Base-by-base conservation (phyloP, 2,113 vertebrate genomes). In the Muscicapa adusta region DNA sequence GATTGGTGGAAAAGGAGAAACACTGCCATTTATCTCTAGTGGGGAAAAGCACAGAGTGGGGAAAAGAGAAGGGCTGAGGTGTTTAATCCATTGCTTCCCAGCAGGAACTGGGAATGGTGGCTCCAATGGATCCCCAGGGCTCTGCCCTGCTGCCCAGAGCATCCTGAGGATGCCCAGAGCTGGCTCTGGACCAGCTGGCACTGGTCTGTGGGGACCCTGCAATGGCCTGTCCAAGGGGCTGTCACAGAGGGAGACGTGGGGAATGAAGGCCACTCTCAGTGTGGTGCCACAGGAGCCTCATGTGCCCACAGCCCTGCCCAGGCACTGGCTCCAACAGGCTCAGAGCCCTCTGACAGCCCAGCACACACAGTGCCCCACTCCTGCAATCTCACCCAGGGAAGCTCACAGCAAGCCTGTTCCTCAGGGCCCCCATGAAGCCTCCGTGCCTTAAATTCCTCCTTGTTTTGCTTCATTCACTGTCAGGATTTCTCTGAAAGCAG, bases 1-100 rank as follows among this genome's bases (percentile, higher is more conserved):
- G 77, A 36, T 2, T 8, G 70, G 12, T 18, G 16, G 42, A 3
- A 42, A 54, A 48, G 61, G 17, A 43, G 42, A 62, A 62, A 53
- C 1, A 3, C 22, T 42, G 16, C 25, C 34, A 15, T n/a, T 53
- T 18, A 14, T 16, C 34, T 56, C 51, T 34, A 0, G 0, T 1
- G 31, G 28, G 40, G 51, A 53, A 38, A 31, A 24, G 72, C 40
- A 18, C 8, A 2, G 6, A 16, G 12, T 2, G 18, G 25, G 19
- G 12, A 10, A 12, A 9, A 25, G 50, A 18, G 33, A 12, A 48
- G 38, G 25, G 24, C 7, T 38, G 47, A 22, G n/a, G 36, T 4
- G 24, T 28, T 56, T 0, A 16, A 48, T 12, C 6, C 15, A 0
- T 2, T 4, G 54, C 22, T 36, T 53, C 40, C 75, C 58, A 28